These are phyloP conservation scores for Brachionus sp. DNA, from an alignment of 1,140 invertebrate genomes.

Conservation along the genomic window DNA sequence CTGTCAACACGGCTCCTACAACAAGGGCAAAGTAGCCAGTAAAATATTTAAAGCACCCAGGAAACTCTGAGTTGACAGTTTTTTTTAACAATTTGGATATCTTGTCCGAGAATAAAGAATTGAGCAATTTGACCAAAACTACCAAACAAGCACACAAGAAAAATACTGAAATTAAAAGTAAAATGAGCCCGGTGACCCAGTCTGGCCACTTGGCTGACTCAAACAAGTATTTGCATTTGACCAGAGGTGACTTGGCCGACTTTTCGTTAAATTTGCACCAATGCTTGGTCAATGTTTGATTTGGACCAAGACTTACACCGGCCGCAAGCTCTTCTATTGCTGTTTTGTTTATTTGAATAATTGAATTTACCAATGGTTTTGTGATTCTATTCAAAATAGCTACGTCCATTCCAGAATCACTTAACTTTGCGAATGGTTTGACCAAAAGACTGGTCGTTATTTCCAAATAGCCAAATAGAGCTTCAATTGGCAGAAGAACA, in stretches of 20 bases:
- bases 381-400: slow-evolving; percentile 62
- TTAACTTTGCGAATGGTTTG: slow-evolving; percentile 49
- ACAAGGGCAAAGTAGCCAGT: slow-evolving; percentile 65
- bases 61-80: slow-evolving; percentile 64
- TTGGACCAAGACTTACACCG: background rate
- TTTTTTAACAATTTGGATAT: slow-evolving; percentile 62
- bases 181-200: slow-evolving; percentile 58
- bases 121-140: slow-evolving; percentile 65
- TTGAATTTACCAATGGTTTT: slow-evolving; percentile 61
- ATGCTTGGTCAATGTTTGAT: background rate
- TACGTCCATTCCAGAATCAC: slow-evolving; percentile 48
- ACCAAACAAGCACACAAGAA: slow-evolving; percentile 64
- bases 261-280: slow-evolving; percentile 36
- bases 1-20: slow-evolving; percentile 64
- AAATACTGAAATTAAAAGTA: slow-evolving; percentile 62
- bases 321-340: background rate
- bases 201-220: slow-evolving; percentile 55
- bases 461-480: slow-evolving; percentile 51
- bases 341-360: slow-evolving; percentile 57
- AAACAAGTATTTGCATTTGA: slow-evolving; percentile 33
- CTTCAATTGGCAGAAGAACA: slow-evolving; percentile 61
- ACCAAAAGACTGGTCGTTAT: background rate
- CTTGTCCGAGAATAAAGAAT: slow-evolving; percentile 60
- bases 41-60: slow-evolving; percentile 57
- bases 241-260: background rate